phyloP scores from a whole-genome alignment of 2,113 vertebrate genomes.

The Sardina pilchardus region DNA sequence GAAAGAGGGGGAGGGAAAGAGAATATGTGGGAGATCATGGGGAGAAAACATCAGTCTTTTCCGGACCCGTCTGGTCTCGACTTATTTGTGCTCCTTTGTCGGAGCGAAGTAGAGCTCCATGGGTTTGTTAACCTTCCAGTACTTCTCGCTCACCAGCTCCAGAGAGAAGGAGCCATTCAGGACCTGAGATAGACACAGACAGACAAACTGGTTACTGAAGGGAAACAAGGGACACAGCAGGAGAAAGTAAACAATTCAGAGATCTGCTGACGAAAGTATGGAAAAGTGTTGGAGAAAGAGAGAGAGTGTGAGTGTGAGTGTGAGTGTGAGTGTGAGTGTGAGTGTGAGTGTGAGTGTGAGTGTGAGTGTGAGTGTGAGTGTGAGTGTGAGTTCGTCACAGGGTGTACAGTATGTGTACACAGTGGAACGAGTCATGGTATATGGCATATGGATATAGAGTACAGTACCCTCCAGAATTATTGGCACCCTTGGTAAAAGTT shows the following conservation, averaged over 20 bases:
- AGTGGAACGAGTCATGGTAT: not conserved
- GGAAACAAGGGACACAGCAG: not conserved
- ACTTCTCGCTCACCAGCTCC: slow-evolving; percentile 98
- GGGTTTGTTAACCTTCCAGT: slow-evolving; percentile 99
- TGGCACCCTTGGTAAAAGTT: too few species aligned
- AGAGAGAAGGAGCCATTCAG: slow-evolving; percentile 97
- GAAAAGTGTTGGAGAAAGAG: not conserved
- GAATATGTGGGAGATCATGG: not conserved
- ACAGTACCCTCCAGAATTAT: too few species aligned
- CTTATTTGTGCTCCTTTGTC: slow-evolving; percentile 97
- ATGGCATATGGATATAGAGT: too few species aligned
- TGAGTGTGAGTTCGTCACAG: too few species aligned
- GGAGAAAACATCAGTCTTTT: slow-evolving; percentile 44
- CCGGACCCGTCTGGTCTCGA: not conserved
- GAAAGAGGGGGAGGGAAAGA: not conserved
- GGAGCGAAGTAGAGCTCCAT: slow-evolving; percentile 99
- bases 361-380: not conserved
- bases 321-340: not conserved
- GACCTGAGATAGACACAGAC: slow-evolving; percentile 74
- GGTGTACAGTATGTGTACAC: not conserved
- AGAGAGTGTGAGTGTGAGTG: not conserved
- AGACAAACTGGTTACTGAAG: not conserved
- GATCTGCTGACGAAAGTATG: not conserved
- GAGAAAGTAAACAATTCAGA: not conserved
- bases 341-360: not conserved